Evolutionary conservation across 2,888 invertebrate genomes (phyloP), one percentile per base, ranked within the genome.

Genomic region (Diaperis boleti): DNA sequence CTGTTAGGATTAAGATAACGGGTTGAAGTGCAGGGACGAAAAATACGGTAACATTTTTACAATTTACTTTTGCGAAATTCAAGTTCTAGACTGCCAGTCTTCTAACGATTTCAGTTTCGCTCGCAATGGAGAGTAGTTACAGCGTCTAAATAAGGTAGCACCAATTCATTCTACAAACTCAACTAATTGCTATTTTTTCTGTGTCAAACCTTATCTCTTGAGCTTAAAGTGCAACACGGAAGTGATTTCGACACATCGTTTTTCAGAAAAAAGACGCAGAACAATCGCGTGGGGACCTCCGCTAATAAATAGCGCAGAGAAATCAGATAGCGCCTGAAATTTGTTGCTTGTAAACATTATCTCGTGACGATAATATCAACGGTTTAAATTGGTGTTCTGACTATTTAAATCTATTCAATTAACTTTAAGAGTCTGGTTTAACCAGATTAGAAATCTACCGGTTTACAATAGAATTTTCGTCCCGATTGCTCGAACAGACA

Each of bases 281-380:
- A 66, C 69, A 71, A 68, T 70, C 66, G 65, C 65, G 63, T 59
- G 64, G 45, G 62, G 65, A 63, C 55, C 47, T 50, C 55, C 61
- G 56, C 65, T 65, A 70, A 68, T 65, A 61, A 66, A 62, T 71
- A 64, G 66, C 42, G 52, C 63, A 55, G 69, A 66, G 67, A 63
- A 62, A 72, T 68, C 69, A 72, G 68, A 72, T 71, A 71, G 35
- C 41, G 64, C 22, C 60, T 66, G 65, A 70, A 71, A 70, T 70
- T 71, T 73, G 69, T 71, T 67, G 69, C 69, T 69, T 69, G 72
- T 69, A 69, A 69, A 69, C 69, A 63, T 64, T 70, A 69, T 69
- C 67, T 62, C 62, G 45, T 35, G 26, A 22, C 22, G 59, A 59
- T 59, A 59, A 49, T 39, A 59, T 59, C 59, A 29, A n/a, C 49